Conservation (phyloP, 2,797 vertebrate genomes). For the Columba guinea region DNA sequence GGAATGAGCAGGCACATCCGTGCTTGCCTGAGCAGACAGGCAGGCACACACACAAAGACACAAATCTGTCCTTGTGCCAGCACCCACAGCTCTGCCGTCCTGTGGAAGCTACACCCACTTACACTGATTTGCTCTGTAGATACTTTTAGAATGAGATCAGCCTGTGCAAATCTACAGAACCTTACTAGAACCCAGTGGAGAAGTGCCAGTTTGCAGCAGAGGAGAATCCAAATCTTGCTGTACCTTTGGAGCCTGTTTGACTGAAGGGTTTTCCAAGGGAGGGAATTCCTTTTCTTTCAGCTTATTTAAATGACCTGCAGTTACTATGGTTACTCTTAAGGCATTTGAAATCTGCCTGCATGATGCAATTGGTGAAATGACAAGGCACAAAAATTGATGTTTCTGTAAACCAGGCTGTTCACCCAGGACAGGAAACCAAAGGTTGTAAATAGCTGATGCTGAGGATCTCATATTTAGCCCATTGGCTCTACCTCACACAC, state of each 20-base stretch:
- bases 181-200: neutral
- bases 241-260: neutral
- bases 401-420: constrained; percentile 39
- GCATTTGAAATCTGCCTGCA: constrained; percentile 52
- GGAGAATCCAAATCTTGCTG: neutral
- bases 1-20: rapidly evolving
- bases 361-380: constrained; percentile 69
- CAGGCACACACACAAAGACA: neutral
- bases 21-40: neutral
- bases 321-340: constrained; percentile 72
- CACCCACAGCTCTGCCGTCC: neutral
- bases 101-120: neutral
- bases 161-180: neutral
- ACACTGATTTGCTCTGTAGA: neutral
- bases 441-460: neutral
- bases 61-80: neutral
- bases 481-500: neutral
- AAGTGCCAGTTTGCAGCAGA: neutral
- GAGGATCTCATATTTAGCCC: neutral
- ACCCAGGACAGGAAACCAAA: constrained; percentile 11
- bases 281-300: constrained; percentile 69
- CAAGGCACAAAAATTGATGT: constrained; percentile 69
- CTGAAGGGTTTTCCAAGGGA: constrained; percentile 23
- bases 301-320: constrained; percentile 62
- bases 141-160: neutral